Evolutionary conservation across 2,113 vertebrate genomes (phyloP).

Genomic region (Takifugu bimaculatus): DNA sequence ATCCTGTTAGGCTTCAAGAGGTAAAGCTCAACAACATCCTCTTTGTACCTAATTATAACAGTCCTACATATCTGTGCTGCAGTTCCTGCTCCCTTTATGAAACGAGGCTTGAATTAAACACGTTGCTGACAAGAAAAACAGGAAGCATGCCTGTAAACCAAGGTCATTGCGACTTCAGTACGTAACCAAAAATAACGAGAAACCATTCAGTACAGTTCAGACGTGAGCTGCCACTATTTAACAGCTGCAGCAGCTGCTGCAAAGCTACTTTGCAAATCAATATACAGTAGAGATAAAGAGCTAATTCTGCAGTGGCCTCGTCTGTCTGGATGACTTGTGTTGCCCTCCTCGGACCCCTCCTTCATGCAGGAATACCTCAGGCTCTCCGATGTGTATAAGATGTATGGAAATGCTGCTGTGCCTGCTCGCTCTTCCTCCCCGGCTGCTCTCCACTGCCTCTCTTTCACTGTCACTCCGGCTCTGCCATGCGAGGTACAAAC

Average conservation of each 20-base stretch:
- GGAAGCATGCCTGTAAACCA: no score
- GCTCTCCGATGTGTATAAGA: slow-evolving; percentile 87
- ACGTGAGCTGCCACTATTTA: no score
- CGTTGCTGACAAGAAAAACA: no score
- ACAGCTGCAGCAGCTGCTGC: no score
- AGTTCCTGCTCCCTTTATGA: slow-evolving; percentile 1
- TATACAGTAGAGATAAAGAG: no score
- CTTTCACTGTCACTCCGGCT: slow-evolving; percentile 81
- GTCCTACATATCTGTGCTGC: slow-evolving; percentile 13
- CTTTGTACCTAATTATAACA: slow-evolving; percentile 1
- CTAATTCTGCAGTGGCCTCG: not conserved
- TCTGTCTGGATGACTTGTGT: slow-evolving; percentile 24
- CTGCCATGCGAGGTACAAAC: slow-evolving; percentile 80
- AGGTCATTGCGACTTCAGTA: no score
- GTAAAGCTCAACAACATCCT: slow-evolving; percentile 69
- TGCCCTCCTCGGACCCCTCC: slow-evolving; percentile 25
- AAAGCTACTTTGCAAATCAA: no score
- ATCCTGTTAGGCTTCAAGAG: slow-evolving; percentile 81
- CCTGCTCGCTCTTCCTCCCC: slow-evolving; percentile 69
- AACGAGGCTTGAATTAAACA: not conserved
- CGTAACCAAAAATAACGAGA: no score
- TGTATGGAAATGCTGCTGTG: slow-evolving; percentile 74
- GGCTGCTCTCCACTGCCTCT: slow-evolving; percentile 63
- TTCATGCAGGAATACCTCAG: slow-evolving; percentile 84
- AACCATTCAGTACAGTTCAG: no score